A percentile compares a stretch with the other conserved stretches of the same genome.
Evolutionary conservation across 2,113 vertebrate species (phyloP).

Genomic region (Oriolus oriolus): DNA sequence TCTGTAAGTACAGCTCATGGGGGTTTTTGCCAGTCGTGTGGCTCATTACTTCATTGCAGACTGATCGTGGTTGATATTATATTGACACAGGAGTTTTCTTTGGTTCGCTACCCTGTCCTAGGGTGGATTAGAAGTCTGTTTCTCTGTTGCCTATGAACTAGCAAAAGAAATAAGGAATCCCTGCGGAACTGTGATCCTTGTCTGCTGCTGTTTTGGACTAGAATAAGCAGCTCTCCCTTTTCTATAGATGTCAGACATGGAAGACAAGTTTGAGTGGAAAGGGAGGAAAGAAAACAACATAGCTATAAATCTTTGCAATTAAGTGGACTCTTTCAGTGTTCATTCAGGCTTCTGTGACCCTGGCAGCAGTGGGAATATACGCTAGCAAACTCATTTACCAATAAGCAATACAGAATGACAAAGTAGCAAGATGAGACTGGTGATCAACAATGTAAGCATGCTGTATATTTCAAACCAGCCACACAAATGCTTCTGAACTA

Average conservation of each 20-base stretch:
- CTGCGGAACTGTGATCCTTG: not conserved
- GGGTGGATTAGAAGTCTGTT: not conserved
- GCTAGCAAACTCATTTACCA: conserved; percentile 18
- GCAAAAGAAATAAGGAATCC: not conserved
- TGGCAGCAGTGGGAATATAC: conserved; percentile 29
- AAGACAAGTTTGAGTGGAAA: conserved; percentile 47
- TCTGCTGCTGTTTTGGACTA: not conserved
- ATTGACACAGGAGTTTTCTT: not conserved
- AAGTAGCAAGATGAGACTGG: not conserved
- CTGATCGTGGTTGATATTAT: not conserved
- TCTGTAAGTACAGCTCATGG: not conserved
- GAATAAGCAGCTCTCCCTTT: conserved; percentile 2
- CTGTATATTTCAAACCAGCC: not conserved
- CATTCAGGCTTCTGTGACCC: conserved; percentile 34
- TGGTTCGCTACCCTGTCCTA: not conserved
- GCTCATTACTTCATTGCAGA: not conserved
- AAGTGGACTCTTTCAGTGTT: not conserved
- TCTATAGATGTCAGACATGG: not conserved
- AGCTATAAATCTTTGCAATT: conserved; percentile 49
- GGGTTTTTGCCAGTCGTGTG: fast-evolving
- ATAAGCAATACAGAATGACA: not conserved
- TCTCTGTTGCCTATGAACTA: not conserved
- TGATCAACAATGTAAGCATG: not conserved
- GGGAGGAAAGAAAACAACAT: conserved; percentile 31
- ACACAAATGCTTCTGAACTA: not conserved